Percentiles rank a stretch among this genome's conserved stretches.
Evolutionary conservation across 2,888 invertebrate species (phyloP).

Genomic region (Dolichomitus sp.): DNA sequence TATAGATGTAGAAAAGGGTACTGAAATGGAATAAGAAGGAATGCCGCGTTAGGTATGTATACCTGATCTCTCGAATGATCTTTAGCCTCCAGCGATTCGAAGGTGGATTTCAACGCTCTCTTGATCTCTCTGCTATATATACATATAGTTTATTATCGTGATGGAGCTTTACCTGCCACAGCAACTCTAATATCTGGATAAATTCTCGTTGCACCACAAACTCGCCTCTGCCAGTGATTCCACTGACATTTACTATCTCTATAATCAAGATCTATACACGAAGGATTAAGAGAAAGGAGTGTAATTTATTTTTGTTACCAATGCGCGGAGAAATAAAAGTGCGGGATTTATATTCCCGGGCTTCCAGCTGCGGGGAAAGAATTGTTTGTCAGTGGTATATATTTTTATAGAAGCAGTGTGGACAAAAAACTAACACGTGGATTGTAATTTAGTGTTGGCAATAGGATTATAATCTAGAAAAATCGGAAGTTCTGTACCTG

Average conservation of each 20-base stretch:
- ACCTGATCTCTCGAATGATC: slow-evolving; percentile 23
- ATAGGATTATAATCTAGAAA: slow-evolving; percentile 24
- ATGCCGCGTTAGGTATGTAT: slow-evolving; percentile 3
- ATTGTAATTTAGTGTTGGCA: slow-evolving; percentile 24
- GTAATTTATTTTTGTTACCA: slow-evolving; percentile 36
- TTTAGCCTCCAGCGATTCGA: slow-evolving; percentile 34
- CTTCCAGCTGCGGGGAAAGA: background rate
- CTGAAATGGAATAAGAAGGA: background rate
- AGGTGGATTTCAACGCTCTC: slow-evolving; percentile 20
- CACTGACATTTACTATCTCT: slow-evolving; percentile 34
- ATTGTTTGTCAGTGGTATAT: background rate
- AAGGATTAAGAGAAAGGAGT: slow-evolving; percentile 36
- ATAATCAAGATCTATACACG: slow-evolving; percentile 44
- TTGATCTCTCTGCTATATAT: slow-evolving; percentile 15
- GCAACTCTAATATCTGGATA: slow-evolving; percentile 18
- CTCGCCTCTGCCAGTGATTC: slow-evolving; percentile 20
- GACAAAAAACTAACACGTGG: background rate
- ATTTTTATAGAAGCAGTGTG: background rate
- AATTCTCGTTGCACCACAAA: slow-evolving; percentile 43
- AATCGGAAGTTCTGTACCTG: slow-evolving; percentile 2
- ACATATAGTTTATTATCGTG: slow-evolving; percentile 1
- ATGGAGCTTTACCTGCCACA: slow-evolving; percentile 17
- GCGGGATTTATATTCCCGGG: background rate
- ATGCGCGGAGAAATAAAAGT: slow-evolving; percentile 3
- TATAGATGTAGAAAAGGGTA: background rate